Evolutionary conservation across 2,888 invertebrate species (phyloP), one percentile per base, ranked within the genome.

Genomic region (Argyresthia albistria): DNA sequence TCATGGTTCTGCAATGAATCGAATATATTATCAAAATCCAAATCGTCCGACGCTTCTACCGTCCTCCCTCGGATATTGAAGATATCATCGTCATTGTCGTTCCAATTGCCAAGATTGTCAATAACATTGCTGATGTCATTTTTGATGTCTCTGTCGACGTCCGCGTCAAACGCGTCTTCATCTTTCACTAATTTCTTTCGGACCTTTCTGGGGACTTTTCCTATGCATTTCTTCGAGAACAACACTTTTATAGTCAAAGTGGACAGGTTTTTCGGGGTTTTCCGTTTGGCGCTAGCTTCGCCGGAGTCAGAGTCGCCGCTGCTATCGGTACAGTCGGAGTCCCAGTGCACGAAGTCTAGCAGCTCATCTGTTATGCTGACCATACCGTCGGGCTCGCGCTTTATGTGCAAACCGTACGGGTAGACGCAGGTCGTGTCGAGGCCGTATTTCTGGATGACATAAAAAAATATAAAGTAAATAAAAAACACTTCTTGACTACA

Each of bases 271-370:
- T 73, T 60, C 0, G 82, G 63, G 1, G 55, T 59, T 10, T 48
- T 53, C 6, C 58, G 59, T 56, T 42, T 56, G 53, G 42, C 55
- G 52, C 37, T 57, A 56, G 36, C 57, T 55, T 6, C 56, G 55
- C 46, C 55, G 50, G 50, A 43, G 14, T 4, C 35, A 57, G 25
- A 43, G 56, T 56, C 48, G 49, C 59, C 58, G 4, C 54, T 58
- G 12, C 63, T 62, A 6, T 2, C 6, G 6, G 3, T 6, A 4
- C 58, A 64, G 10, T 75, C 76, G 0, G 80, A 76, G 47, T 80
- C 81, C 77, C 80, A 79, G 37, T 78, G 76, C 0, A 72, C 59
- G 36, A 69, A 73, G 42, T 62, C 62, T n/a, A 70, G 66, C 35
- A 69, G 64, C 0, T 70, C 68, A 0, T 74, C 61, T 0, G 66